Evolutionary conservation across 2,113 vertebrate genomes (phyloP), one percentile per base, ranked within the genome.

Genomic region (Symphodus melops): DNA sequence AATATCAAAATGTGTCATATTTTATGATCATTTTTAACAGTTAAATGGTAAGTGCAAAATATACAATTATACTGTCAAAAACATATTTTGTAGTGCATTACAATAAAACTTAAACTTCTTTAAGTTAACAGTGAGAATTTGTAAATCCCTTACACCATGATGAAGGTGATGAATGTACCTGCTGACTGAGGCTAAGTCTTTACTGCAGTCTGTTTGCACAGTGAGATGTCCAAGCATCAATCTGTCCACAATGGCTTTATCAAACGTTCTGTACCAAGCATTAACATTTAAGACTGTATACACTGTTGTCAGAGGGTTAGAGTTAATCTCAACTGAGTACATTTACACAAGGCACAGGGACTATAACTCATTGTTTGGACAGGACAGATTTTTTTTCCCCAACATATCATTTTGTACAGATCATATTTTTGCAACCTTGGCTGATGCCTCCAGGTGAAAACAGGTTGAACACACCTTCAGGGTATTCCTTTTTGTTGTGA

Each of bases 211-310:
- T 89, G 67, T 90, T 90, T 89, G 75, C 52, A 81, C 48, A 77
- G 57, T 23, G 14, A 55, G 19, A 80, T 80, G 74, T 77, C 70
- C 57, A 58, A 44, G 70, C 72, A 84, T 86, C 62, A 87, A 87
- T 90, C 86, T 89, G 60, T 88, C 83, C 59, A n/a, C 90, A 77
- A 56, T 20, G 37, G 67, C 55, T 86, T 84, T 69, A 78, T 80
- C 19, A 81, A 87, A 72, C 25, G 14, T 69, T 74, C 44, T 10
- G 21, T 60, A 58, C 46, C 57, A 59, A 74, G 56, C n/a, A 60
- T 86, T 81, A 85, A 81, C 65, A 56, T 73, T 58, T 62, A 79
- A 82, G 55, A 42, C 51, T 56, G 42, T 65, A 28, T 69, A 49
- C 65, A 33, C 49, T 55, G 42, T 49, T 55, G 36, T 67, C 25